Evolutionary conservation across 2,888 invertebrate species (phyloP).

Genomic region (Blera fallax): DNA sequence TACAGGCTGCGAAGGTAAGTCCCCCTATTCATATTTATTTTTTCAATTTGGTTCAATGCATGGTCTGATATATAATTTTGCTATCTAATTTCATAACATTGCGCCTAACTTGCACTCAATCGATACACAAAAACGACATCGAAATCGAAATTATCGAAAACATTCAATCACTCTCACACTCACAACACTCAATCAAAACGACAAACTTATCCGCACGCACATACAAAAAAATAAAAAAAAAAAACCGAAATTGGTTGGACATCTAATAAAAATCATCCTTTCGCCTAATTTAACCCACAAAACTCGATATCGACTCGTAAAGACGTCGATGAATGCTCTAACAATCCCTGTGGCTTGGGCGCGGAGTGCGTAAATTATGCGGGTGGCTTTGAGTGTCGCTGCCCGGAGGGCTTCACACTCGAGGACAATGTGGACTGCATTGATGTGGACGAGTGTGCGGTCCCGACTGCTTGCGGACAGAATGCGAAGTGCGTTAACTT

Average conservation of each 20-base stretch:
- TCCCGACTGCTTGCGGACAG: conserved; percentile 86
- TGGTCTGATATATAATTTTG: conserved; percentile 37
- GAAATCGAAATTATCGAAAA: conserved; percentile 39
- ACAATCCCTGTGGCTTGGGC: conserved; percentile 87
- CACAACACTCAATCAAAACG: no score
- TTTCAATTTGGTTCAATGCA: background rate
- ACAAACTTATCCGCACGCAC: conserved; percentile 57
- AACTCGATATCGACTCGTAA: conserved; percentile 69
- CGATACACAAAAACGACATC: conserved; percentile 65
- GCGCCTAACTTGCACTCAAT: conserved; percentile 73
- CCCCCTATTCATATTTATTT: background rate
- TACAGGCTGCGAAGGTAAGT: conserved; percentile 88
- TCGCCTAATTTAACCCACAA: conserved; percentile 31
- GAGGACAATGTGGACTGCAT: conserved; percentile 84
- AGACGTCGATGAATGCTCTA: conserved; percentile 90
- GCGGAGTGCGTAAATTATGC: conserved; percentile 89
- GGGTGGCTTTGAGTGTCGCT: conserved; percentile 89
- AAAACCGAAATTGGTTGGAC: conserved; percentile 67
- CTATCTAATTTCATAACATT: conserved; percentile 72
- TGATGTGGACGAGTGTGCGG: conserved; percentile 89
- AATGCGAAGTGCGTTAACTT: conserved; percentile 92
- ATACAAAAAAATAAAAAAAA: conserved; percentile 15
- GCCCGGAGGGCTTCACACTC: conserved; percentile 87
- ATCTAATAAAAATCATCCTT: conserved; percentile 30
- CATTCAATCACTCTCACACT: conserved; percentile 42